Evolutionary conservation across 2,797 vertebrate genomes (phyloP).

Genomic region (Apodemus agrarius): DNA sequence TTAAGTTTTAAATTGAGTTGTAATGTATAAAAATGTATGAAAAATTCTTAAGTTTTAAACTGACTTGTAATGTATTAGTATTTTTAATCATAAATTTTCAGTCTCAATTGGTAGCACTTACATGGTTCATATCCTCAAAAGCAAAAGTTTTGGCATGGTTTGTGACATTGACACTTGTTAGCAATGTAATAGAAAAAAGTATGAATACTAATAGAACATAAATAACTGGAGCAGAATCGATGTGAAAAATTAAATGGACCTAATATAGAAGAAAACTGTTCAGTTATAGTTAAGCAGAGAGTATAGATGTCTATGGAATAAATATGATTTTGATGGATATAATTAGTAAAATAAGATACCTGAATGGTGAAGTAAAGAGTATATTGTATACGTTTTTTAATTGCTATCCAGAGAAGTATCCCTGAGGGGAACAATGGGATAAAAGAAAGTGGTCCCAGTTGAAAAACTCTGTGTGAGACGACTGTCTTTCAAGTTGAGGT

Average conservation of each 20-base stretch:
- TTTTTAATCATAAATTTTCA: not conserved
- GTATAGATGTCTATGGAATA: not conserved
- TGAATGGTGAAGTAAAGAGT: not conserved
- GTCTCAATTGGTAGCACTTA: not conserved
- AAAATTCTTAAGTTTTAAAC: not conserved
- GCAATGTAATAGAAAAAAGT: not conserved
- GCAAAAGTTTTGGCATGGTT: not conserved
- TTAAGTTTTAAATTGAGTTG: too few species aligned
- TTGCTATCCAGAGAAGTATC: not conserved
- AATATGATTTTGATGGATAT: not conserved
- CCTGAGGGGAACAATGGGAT: not conserved
- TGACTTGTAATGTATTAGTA: not conserved
- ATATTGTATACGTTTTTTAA: not conserved
- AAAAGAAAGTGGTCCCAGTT: not conserved
- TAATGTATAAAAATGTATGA: too few species aligned
- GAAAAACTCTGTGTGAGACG: not conserved
- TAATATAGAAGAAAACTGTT: not conserved
- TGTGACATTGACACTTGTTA: not conserved
- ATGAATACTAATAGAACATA: not conserved
- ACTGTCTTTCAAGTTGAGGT: not conserved
- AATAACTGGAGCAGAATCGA: not conserved
- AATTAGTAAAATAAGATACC: not conserved
- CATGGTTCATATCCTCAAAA: conserved; percentile 10
- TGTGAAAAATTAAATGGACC: not conserved
- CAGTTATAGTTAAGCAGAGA: not conserved